These are phyloP conservation scores for Panagrolaimus sp. DNA, from an alignment of 1,140 invertebrate species.

Conservation along the genomic window DNA sequence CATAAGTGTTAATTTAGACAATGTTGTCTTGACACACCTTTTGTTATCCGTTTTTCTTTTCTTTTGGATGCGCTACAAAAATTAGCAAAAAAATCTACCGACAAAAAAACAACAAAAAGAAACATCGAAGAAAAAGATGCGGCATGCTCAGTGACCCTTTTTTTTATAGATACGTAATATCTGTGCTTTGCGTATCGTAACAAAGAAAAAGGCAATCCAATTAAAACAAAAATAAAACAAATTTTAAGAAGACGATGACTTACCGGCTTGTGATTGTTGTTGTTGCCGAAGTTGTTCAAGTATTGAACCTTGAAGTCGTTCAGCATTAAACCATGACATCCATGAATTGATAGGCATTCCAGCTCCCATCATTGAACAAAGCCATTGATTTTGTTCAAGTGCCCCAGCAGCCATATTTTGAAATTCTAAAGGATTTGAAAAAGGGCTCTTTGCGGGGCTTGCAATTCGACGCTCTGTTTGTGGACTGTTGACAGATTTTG, in stretches of 20 bases:
- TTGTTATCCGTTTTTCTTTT: not conserved
- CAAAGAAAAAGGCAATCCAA: not conserved
- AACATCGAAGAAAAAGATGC: no score
- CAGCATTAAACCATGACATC: not conserved
- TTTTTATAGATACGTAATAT: no score
- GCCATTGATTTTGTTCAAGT: not conserved
- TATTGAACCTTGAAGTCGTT: not conserved
- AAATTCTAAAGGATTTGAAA: not conserved
- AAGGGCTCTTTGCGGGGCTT: not conserved
- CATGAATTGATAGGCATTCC: slow-evolving; percentile 2
- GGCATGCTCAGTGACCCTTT: no score
- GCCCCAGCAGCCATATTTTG: not conserved
- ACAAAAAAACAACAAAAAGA: not conserved
- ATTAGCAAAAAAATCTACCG: not conserved
- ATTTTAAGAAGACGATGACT: no score
- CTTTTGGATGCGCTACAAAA: not conserved
- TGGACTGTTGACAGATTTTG: not conserved
- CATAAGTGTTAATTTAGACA: not conserved
- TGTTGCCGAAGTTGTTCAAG: not conserved
- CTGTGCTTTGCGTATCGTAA: not conserved
- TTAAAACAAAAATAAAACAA: not conserved
- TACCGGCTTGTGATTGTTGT: slow-evolving; percentile 6
- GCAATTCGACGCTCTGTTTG: not conserved
- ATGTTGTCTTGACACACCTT: not conserved
- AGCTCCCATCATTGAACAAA: not conserved